phyloP scores from a whole-genome alignment of 2,888 invertebrate species.

The Acanthosoma haemorrhoidale region DNA sequence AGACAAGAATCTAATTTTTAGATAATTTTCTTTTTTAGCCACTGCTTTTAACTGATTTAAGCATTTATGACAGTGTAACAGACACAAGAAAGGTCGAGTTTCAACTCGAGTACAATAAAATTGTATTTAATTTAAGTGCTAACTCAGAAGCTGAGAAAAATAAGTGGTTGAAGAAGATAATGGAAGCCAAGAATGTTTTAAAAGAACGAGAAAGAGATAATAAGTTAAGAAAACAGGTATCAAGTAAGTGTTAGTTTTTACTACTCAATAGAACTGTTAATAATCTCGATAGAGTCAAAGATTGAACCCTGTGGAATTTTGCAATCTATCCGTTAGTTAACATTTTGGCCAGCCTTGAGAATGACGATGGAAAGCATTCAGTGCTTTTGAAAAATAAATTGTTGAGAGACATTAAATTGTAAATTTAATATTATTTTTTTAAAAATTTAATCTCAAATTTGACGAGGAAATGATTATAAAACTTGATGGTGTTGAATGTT shows the following conservation, averaged over 20 bases:
- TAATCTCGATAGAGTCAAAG: too few species aligned
- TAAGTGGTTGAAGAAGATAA: slow-evolving; percentile 60
- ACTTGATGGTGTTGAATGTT: too few species aligned
- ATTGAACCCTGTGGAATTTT: too few species aligned
- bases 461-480: too few species aligned
- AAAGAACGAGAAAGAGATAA: slow-evolving; percentile 53
- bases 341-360: not conserved
- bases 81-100: slow-evolving; percentile 47
- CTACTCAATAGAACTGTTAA: too few species aligned
- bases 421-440: too few species aligned
- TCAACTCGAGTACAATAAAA: slow-evolving; percentile 49
- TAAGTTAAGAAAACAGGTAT: slow-evolving; percentile 50
- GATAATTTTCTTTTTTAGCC: slow-evolving; percentile 31
- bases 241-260: slow-evolving; percentile 48
- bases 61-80: slow-evolving; percentile 32
- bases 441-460: too few species aligned
- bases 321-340: too few species aligned
- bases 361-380: too few species aligned
- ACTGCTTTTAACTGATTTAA: slow-evolving; percentile 39
- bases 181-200: slow-evolving; percentile 55
- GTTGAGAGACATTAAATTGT: too few species aligned
- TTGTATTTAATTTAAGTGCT: slow-evolving; percentile 51
- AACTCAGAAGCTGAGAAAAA: slow-evolving; percentile 56
- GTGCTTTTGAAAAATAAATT: too few species aligned
- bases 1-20: too few species aligned